Evolutionary conservation across 2,113 vertebrate species (phyloP).

Genomic region (Fulica atra): DNA sequence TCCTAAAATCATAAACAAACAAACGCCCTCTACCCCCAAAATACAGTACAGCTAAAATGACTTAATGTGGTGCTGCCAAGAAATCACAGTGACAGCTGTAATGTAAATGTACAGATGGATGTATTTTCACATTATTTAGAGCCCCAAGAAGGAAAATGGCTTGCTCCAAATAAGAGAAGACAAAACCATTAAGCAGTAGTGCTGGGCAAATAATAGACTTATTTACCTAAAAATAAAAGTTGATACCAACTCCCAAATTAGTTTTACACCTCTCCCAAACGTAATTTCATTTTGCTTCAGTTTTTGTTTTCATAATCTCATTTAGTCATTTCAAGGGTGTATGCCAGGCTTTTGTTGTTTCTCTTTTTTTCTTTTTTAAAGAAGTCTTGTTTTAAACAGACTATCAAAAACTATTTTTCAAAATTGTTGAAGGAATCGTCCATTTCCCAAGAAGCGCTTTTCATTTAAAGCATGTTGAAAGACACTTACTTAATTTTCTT

Average conservation of each 20-base stretch:
- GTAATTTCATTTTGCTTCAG: not conserved
- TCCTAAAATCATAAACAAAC: conserved; percentile 31
- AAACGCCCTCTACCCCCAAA: not conserved
- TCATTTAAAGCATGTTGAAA: not conserved
- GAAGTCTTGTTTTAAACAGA: not conserved
- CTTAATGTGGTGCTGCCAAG: not conserved
- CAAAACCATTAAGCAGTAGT: not conserved
- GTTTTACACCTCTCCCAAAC: not conserved
- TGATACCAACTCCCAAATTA: not conserved
- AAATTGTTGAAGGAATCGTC: not conserved
- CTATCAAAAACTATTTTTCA: not conserved
- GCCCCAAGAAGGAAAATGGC: not conserved
- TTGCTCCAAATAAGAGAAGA: not conserved
- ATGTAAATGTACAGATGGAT: not conserved
- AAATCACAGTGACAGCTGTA: not conserved
- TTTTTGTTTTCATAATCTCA: not conserved
- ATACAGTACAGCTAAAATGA: not conserved
- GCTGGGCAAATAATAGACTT: not conserved
- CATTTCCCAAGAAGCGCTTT: not conserved
- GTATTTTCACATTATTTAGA: not conserved
- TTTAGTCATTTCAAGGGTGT: not conserved
- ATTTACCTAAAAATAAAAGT: not conserved
- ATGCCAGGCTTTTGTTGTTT: not conserved
- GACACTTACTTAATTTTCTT: not conserved
- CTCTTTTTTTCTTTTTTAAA: not conserved